phyloP scores from a whole-genome alignment of 1,140 invertebrate genomes.

The Ostrea edulis region DNA sequence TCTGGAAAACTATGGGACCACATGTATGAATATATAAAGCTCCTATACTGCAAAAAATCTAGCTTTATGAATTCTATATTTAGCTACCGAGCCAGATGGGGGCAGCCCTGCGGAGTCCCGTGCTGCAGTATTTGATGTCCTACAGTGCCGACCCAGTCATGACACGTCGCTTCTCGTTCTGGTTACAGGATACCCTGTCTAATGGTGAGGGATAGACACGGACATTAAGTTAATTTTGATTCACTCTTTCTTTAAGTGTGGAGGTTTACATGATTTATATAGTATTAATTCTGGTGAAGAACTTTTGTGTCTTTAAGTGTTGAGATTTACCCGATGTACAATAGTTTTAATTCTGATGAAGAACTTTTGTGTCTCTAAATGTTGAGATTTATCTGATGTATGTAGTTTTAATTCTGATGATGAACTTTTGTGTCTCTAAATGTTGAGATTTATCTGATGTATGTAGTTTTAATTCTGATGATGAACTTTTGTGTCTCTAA shows the following conservation, averaged over 20 bases:
- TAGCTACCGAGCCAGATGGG: conserved; percentile 69
- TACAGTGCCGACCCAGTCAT: conserved; percentile 57
- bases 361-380: background rate
- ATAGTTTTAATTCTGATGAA: background rate
- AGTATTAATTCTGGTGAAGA: too few relatives aligned
- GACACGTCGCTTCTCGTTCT: conserved; percentile 63
- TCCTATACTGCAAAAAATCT: too few relatives aligned
- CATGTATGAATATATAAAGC: too few relatives aligned
- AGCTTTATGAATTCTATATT: background rate
- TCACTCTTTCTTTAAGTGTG: background rate
- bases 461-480: too few relatives aligned
- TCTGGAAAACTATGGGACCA: too few relatives aligned
- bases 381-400: background rate
- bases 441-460: background rate
- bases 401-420: too few relatives aligned
- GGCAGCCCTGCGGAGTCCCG: conserved; percentile 58
- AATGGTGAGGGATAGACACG: conserved; percentile 52
- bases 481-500: background rate
- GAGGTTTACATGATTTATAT: background rate
- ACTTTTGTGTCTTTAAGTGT: background rate
- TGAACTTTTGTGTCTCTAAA: background rate
- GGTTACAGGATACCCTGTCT: conserved; percentile 64
- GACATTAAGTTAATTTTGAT: too few relatives aligned
- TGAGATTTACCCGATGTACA: too few relatives aligned
- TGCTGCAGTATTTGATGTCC: conserved; percentile 64